Conservation (phyloP, 64 coral and sea anemone genomes). For the Montipora cactus region DNA sequence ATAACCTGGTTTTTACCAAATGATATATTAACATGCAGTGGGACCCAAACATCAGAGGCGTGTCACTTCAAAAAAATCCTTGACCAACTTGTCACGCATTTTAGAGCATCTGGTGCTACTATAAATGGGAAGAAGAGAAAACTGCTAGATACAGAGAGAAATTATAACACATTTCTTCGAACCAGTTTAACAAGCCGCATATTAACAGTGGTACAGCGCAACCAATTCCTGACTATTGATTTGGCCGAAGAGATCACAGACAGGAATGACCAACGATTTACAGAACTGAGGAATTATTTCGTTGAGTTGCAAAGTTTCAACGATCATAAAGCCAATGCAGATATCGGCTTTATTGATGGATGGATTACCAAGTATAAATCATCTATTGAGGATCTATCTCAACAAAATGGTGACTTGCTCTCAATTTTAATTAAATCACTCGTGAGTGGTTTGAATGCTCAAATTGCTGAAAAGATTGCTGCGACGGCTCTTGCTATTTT, state of each 20-base stretch:
- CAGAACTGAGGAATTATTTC: constrained; percentile 7
- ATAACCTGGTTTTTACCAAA: too few relatives aligned
- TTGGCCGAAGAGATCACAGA: background rate
- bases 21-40: too few relatives aligned
- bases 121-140: background rate
- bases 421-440: background rate
- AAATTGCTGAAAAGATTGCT: background rate
- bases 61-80: too few relatives aligned
- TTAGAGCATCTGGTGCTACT: background rate
- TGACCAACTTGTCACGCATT: too few relatives aligned
- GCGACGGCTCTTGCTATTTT: background rate
- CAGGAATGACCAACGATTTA: background rate
- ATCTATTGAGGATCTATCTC: background rate
- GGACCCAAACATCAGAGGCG: too few relatives aligned
- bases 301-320: background rate
- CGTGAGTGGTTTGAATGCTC: background rate
- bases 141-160: background rate
- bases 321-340: background rate
- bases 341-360: constrained; percentile 6
- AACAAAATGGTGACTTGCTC: background rate
- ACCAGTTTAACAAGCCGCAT: background rate
- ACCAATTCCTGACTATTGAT: background rate
- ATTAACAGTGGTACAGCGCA: background rate
- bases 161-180: background rate
- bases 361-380: background rate